phyloP scores from a whole-genome alignment of 2,797 vertebrate species.

The Tadarida brasiliensis region DNA sequence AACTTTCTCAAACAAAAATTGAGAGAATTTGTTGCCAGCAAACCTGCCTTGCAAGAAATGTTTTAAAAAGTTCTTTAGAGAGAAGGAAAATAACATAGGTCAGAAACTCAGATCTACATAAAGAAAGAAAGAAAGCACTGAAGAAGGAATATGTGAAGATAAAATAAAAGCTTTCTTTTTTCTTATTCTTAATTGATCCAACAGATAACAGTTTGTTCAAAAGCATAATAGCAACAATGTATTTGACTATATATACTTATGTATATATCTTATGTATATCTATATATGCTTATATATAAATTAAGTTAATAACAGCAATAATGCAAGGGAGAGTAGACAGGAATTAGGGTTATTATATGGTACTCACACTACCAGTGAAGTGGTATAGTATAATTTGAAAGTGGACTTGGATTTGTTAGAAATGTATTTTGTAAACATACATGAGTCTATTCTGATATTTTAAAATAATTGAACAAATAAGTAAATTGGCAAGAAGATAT shows the following conservation, averaged over 20 bases:
- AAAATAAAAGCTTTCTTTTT: background rate
- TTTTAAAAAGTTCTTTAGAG: background rate
- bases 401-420: background rate
- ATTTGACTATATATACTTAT: background rate
- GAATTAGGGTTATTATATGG: background rate
- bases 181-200: background rate
- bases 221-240: background rate
- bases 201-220: background rate
- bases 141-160: background rate
- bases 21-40: background rate
- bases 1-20: background rate
- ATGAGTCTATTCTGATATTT: background rate
- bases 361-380: background rate
- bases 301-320: background rate
- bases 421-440: background rate
- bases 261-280: background rate
- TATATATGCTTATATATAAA: background rate
- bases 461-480: slow-evolving; percentile 36
- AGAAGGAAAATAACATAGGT: background rate
- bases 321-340: background rate
- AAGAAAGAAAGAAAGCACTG: background rate
- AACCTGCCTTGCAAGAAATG: background rate
- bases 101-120: background rate
- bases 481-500: background rate
- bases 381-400: background rate